Conservation (phyloP, 2,113 vertebrate genomes). For the Alligator sinensis region DNA sequence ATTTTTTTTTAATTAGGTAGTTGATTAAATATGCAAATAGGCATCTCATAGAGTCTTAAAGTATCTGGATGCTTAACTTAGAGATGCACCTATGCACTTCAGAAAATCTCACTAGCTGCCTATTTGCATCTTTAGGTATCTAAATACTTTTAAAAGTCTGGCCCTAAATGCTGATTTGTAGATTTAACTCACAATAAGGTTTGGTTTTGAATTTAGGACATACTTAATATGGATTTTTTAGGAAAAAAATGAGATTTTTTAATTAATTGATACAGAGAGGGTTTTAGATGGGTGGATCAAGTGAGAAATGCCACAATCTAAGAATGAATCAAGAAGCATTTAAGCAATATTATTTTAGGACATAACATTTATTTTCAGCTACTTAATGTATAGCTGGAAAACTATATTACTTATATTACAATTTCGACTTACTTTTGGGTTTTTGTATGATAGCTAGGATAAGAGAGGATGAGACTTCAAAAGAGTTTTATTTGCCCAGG, state of each 20-base stretch:
- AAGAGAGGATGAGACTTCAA: conserved; percentile 5
- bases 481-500: conserved; percentile 16
- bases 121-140: conserved; percentile 22
- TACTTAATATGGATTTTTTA: conserved; percentile 51
- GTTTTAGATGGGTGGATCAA: conserved; percentile 56
- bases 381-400: conserved; percentile 60
- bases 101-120: neutral
- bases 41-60: conserved; percentile 5
- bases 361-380: conserved; percentile 64
- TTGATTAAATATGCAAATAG: neutral
- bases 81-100: neutral
- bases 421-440: neutral
- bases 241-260: conserved; percentile 9
- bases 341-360: conserved; percentile 71
- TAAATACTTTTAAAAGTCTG: neutral
- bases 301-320: conserved; percentile 31
- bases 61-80: neutral
- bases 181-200: conserved; percentile 20
- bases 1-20: neutral
- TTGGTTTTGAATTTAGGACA: conserved; percentile 28
- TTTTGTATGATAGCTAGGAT: conserved; percentile 7
- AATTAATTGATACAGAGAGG: conserved; percentile 36
- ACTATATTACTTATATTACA: conserved; percentile 31
- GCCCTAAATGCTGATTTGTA: conserved; percentile 9
- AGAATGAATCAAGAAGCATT: conserved; percentile 52